A percentile compares a stretch with the other conserved stretches of the same genome.
Evolutionary conservation across 37 sponge, comb jelly and placozoan genomes (phyloP).

Genomic region (Beroe ovata): DNA sequence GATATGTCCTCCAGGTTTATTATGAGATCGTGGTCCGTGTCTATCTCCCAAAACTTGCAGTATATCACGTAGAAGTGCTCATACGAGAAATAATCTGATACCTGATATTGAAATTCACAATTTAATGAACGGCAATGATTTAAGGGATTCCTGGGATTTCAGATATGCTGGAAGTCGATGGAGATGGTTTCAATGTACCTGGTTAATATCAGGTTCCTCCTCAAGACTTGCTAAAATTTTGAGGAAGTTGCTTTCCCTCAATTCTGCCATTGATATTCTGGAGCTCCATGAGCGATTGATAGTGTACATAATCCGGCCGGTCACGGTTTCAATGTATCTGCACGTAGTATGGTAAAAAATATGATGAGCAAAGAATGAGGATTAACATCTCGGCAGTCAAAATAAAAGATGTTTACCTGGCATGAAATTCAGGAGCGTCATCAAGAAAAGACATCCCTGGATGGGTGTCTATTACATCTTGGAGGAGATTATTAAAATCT

Average conservation of each 20-base stretch:
- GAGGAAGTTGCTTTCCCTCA: slow-evolving; percentile 85
- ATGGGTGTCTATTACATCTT: slow-evolving; percentile 95
- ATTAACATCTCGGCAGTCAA: not conserved
- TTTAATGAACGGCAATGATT: too few species aligned
- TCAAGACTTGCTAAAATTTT: slow-evolving; percentile 70
- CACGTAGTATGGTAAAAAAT: not conserved
- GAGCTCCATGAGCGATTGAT: slow-evolving; percentile 83
- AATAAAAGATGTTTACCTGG: too few species aligned
- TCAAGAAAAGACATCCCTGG: slow-evolving; percentile 89
- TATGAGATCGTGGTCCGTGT: slow-evolving; percentile 88
- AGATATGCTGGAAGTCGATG: too few species aligned
- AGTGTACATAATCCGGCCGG: slow-evolving; percentile 85
- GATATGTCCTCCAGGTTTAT: slow-evolving; percentile 82
- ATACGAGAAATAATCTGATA: slow-evolving; percentile 88
- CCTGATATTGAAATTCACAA: too few species aligned
- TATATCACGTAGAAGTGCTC: slow-evolving; percentile 99
- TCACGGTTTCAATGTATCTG: slow-evolving; percentile 95
- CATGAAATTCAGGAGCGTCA: slow-evolving; percentile 93
- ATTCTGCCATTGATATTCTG: slow-evolving; percentile 75
- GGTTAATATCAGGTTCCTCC: slow-evolving; percentile 74
- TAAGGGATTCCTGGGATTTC: too few species aligned
- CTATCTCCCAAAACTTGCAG: slow-evolving; percentile 99
- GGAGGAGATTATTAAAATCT: slow-evolving; percentile 83
- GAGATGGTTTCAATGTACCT: too few species aligned
- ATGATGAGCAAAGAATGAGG: not conserved